Base-by-base conservation (phyloP, 2,797 vertebrate species). In the Mareca strepera region DNA sequence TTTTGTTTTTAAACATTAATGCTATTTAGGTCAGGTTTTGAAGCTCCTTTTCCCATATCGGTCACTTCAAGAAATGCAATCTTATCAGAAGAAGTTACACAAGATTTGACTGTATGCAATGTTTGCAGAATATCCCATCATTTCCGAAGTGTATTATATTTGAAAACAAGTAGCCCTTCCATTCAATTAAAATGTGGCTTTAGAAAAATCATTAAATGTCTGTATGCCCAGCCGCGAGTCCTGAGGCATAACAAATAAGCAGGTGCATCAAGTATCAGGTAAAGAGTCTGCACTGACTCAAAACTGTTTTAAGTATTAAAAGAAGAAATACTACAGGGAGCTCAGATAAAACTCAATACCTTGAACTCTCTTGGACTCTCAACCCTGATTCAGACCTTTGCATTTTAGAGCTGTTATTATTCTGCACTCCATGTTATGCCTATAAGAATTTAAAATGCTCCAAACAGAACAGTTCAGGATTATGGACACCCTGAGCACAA, bases 251-350 rank as follows among this genome's bases (percentile, higher is more conserved):
- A 78, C 50, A 93, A 94, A 86, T 77, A 97, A 95, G 95, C 73
- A 88, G 90, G 43, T 95, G 88, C 86, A 97, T 81, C n/a, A 97
- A 96, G 72, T 43, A 84, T 85, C 94, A 95, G 82, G 56, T 50
- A 73, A 88, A 73, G 73, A 95, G 37, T 60, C 83, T 83, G 41
- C 52, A 81, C 53, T 85, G 90, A 90, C 96, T 93, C 79, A 63
- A 85, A 97, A 92, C 81, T 93, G 46, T 41, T 96, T 91, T 67
- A 94, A 91, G 77, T 64, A 88, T 70, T 84, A 60, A 80, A 93
- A 53, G 55, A 82, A 82, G 60, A 94, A 97, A 92, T 80, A 68
- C 88, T 82, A 90, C 50, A 86, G 87, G 72, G 90, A 96, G 25
- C 72, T 77, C 53, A 79, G 53, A 79, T 50, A 82, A 76, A 92